These are phyloP conservation scores for Python bivittatus DNA, from an alignment of 2,113 vertebrate species.

Conservation along the genomic window DNA sequence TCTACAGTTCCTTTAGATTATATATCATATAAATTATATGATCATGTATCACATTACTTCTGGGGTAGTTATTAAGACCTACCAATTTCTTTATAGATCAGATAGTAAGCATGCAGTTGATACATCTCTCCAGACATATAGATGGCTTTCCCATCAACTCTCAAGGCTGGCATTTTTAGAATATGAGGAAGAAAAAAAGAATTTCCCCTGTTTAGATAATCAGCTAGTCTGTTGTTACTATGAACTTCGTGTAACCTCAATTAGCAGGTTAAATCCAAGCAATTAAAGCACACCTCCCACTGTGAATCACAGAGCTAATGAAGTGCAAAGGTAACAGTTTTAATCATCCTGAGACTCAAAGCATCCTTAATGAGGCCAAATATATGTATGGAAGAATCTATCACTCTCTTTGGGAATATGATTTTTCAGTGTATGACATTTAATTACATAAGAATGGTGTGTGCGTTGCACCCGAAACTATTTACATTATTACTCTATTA, in stretches of 20 bases:
- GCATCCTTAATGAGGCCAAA: constrained; percentile 39
- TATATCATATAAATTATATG: not conserved
- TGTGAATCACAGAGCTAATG: constrained; percentile 52
- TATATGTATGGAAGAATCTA: constrained; percentile 1
- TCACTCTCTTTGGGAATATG: constrained; percentile 29
- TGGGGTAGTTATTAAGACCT: not conserved
- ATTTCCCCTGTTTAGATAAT: not conserved
- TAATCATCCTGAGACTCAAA: constrained; percentile 46
- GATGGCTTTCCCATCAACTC: not conserved
- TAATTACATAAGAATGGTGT: constrained; percentile 6
- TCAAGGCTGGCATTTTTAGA: not conserved
- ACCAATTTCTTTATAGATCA: not conserved
- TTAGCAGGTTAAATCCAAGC: constrained; percentile 47
- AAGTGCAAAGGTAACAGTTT: constrained; percentile 52
- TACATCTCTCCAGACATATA: not conserved
- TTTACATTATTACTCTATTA: not conserved
- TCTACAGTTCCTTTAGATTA: not conserved
- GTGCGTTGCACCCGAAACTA: not conserved
- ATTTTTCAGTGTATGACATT: constrained; percentile 12
- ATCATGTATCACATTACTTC: not conserved
- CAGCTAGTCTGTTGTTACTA: constrained; percentile 30
- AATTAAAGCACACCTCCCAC: constrained; percentile 34
- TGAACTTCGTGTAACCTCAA: constrained; percentile 30
- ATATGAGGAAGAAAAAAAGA: constrained; percentile 8
- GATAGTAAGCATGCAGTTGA: not conserved